These are phyloP conservation scores for Thera obeliscata DNA, from an alignment of 2,888 invertebrate species.

Conservation along the genomic window DNA sequence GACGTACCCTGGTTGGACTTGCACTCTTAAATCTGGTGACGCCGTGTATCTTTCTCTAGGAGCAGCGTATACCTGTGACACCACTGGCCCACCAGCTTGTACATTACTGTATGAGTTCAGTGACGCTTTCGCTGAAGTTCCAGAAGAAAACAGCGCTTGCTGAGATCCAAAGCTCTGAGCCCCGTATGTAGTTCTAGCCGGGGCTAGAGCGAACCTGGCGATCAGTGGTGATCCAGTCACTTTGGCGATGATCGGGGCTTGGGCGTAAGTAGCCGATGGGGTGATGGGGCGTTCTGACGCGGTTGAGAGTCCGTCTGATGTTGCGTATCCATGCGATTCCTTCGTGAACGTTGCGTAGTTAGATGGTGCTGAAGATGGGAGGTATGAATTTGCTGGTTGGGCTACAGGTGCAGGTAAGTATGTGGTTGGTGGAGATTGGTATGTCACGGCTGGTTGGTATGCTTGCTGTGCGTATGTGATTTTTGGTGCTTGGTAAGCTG, in stretches of 20 bases:
- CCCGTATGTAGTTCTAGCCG: slow-evolving; percentile 64
- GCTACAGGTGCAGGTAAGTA: slow-evolving; percentile 45
- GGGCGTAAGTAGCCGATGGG: slow-evolving; percentile 75
- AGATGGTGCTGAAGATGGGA: slow-evolving; percentile 45
- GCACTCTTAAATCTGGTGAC: slow-evolving; percentile 62
- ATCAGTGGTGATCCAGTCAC: slow-evolving; percentile 77
- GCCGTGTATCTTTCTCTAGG: slow-evolving; percentile 65
- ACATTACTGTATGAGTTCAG: slow-evolving; percentile 65
- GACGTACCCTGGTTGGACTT: slow-evolving; percentile 49
- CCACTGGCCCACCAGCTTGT: slow-evolving; percentile 71
- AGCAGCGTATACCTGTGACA: slow-evolving; percentile 76
- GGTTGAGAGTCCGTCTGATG: slow-evolving; percentile 79
- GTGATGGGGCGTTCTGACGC: slow-evolving; percentile 64
- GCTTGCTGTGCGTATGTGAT: slow-evolving; percentile 57
- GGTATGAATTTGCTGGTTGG: slow-evolving; percentile 52
- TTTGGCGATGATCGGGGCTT: slow-evolving; percentile 81
- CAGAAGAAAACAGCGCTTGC: slow-evolving; percentile 57
- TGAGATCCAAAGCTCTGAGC: slow-evolving; percentile 68
- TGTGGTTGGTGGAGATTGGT: slow-evolving; percentile 53
- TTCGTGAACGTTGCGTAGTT: slow-evolving; percentile 51
- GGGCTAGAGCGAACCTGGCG: slow-evolving; percentile 65
- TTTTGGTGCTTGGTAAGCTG: slow-evolving; percentile 62
- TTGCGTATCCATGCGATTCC: slow-evolving; percentile 83
- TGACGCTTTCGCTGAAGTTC: slow-evolving; percentile 74
- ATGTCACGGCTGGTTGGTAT: slow-evolving; percentile 50